A percentile compares a stretch with the other conserved stretches of the same genome.
Evolutionary conservation across 2,113 vertebrate genomes (phyloP).

Genomic region (Microtus richardsoni): DNA sequence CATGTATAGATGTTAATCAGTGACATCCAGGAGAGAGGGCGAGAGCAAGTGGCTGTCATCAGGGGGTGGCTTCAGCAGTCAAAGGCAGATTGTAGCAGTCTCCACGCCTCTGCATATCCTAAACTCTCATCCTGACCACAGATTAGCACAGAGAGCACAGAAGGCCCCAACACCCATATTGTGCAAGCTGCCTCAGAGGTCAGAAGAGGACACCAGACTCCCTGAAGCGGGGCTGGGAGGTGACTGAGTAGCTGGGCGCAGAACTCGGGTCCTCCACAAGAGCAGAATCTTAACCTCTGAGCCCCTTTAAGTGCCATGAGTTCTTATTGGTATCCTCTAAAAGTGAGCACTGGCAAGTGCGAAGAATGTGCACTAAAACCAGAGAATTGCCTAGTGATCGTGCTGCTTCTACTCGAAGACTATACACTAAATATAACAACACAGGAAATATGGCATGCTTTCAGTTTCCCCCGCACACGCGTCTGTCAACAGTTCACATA

Average conservation of each 20-base stretch:
- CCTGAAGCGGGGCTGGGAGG: neutral
- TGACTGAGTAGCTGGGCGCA: neutral
- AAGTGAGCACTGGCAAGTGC: neutral
- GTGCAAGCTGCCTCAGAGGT: neutral
- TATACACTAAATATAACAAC: neutral
- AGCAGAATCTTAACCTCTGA: neutral
- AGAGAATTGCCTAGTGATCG: neutral
- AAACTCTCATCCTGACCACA: neutral
- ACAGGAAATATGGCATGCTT: neutral
- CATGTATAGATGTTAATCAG: neutral
- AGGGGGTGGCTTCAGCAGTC: neutral
- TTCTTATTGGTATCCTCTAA: neutral
- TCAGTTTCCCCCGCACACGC: neutral
- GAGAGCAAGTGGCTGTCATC: neutral
- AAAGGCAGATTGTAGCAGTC: neutral
- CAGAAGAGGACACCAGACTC: neutral
- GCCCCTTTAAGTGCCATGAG: neutral
- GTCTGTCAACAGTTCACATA: neutral
- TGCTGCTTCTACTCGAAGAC: neutral
- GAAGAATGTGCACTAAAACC: neutral
- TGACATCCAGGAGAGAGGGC: neutral
- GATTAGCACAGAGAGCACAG: neutral
- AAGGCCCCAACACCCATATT: neutral
- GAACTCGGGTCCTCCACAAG: neutral
- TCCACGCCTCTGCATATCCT: neutral